phyloP scores from a whole-genome alignment of 2,797 vertebrate genomes.

The Hypotaenidia philippensis region DNA sequence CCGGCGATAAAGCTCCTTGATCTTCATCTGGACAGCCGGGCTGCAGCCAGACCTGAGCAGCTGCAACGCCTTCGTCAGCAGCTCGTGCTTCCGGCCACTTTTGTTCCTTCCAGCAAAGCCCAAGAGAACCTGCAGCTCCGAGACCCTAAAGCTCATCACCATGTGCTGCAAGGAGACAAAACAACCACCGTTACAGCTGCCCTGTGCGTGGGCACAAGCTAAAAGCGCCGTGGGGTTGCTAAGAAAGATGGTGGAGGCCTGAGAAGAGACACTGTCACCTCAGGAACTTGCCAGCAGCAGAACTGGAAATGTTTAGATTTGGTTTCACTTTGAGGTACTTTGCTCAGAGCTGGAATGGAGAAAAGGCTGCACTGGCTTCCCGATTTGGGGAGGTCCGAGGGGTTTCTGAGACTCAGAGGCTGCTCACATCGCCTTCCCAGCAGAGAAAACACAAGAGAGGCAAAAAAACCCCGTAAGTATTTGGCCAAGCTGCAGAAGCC shows the following conservation, averaged over 20 bases:
- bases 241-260: neutral
- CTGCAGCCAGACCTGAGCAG: constrained; percentile 74
- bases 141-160: constrained; percentile 83
- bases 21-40: constrained; percentile 80
- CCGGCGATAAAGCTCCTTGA: constrained; percentile 80
- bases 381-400: rapidly evolving
- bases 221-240: rapidly evolving
- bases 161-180: constrained; percentile 67
- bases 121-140: constrained; percentile 80
- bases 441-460: no score
- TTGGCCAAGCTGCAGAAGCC: neutral
- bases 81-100: constrained; percentile 78
- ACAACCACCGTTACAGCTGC: neutral
- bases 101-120: constrained; percentile 81
- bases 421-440: neutral
- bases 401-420: neutral
- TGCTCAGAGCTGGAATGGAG: neutral
- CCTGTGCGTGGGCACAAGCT: rapidly evolving
- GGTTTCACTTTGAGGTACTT: neutral
- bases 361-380: neutral
- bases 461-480: neutral
- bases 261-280: neutral
- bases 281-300: neutral
- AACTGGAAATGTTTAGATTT: neutral
- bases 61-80: constrained; percentile 75